Conservation (phyloP, 2,113 vertebrate species). For the Lepisosteus oculatus region DNA sequence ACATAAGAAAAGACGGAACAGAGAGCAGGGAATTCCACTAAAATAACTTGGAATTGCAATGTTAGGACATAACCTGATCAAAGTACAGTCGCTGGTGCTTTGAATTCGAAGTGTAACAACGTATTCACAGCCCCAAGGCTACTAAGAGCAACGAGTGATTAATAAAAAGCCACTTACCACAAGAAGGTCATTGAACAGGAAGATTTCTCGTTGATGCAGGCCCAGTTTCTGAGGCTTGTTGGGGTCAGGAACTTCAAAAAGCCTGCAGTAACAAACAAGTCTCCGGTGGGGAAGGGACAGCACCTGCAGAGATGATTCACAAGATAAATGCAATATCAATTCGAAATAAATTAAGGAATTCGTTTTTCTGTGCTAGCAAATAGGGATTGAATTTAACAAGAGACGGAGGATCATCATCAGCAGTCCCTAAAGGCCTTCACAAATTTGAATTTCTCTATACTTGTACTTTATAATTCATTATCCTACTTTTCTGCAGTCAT, state of each 20-base stretch:
- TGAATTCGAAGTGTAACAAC: no score
- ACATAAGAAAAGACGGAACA: no score
- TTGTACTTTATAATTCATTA: neutral
- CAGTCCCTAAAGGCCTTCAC: neutral
- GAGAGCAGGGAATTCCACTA: no score
- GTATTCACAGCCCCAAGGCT: no score
- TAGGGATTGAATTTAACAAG: no score
- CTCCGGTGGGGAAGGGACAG: conserved; percentile 91
- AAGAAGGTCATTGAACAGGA: conserved; percentile 95
- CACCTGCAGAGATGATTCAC: conserved; percentile 63
- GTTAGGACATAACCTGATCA: no score
- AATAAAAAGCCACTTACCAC: conserved; percentile 74
- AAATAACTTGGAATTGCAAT: no score
- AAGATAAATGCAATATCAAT: neutral
- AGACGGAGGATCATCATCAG: no score
- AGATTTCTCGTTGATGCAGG: conserved; percentile 93
- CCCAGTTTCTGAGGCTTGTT: conserved; percentile 96
- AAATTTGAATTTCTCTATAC: neutral
- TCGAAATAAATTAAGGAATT: neutral
- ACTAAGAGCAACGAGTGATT: no score
- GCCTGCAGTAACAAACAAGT: conserved; percentile 93
- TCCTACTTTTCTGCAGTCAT: conserved; percentile 6
- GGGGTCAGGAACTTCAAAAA: conserved; percentile 95
- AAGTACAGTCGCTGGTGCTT: no score
- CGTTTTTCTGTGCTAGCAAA: neutral